Percentiles rank a stretch among this genome's conserved stretches.
phyloP scores from a whole-genome alignment of 2,797 vertebrate species.

The Hirundo rustica region DNA sequence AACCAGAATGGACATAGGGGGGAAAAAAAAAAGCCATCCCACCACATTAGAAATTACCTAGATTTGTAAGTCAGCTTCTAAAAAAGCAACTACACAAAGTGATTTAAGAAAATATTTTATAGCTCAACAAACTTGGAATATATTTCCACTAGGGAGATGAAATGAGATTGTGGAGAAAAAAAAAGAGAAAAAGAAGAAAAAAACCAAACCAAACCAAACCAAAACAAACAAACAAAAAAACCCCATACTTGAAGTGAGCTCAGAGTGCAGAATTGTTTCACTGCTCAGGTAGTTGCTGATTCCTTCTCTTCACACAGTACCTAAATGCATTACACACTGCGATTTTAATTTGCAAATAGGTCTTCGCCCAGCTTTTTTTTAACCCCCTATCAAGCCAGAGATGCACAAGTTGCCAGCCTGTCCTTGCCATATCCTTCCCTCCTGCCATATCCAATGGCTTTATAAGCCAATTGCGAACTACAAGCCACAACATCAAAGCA shows the following conservation, averaged over 20 bases:
- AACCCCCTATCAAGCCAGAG: background rate
- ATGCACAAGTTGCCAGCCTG: background rate
- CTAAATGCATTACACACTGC: background rate
- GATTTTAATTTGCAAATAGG: background rate
- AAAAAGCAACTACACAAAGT: background rate
- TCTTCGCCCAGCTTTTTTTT: background rate
- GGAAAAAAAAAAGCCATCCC: accelerated
- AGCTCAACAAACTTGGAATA: background rate
- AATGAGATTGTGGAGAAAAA: accelerated
- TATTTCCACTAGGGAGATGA: background rate
- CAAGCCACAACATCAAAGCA: background rate
- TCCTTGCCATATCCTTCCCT: background rate
- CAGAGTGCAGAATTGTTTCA: background rate
- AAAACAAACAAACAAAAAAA: background rate
- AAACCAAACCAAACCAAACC: no score
- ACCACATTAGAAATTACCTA: background rate
- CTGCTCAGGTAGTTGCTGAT: background rate
- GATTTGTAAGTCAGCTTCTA: background rate
- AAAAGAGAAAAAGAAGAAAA: accelerated
- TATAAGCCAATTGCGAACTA: background rate
- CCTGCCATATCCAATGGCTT: background rate
- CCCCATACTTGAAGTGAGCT: background rate
- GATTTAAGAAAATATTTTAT: background rate
- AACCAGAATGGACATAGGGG: background rate
- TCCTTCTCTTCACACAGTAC: background rate